Percentiles rank a stretch among this genome's conserved stretches.
Evolutionary conservation across 2,113 vertebrate species (phyloP).

Genomic region (Amphilophus citrinellus): DNA sequence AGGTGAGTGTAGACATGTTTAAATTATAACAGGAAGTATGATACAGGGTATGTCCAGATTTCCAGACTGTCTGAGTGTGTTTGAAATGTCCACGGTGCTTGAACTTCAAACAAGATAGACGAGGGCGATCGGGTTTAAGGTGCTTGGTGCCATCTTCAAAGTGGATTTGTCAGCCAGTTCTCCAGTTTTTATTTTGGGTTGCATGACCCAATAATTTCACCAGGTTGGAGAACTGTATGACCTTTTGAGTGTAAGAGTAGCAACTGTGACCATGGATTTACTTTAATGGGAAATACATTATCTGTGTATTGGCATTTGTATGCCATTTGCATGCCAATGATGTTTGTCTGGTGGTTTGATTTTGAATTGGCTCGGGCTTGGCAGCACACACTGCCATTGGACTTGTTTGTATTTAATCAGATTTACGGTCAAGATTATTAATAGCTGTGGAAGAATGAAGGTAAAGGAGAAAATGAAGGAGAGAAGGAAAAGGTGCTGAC

Average conservation of each 20-base stretch:
- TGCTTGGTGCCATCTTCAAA: background rate
- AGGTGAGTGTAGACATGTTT: no score
- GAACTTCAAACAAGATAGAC: background rate
- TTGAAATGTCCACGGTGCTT: background rate
- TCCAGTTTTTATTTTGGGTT: background rate
- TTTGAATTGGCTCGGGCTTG: conserved; percentile 32
- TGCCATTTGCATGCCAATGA: background rate
- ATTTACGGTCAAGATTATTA: conserved; percentile 76
- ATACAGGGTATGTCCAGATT: background rate
- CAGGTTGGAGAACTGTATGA: background rate
- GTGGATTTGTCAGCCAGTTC: background rate
- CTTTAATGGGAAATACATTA: background rate
- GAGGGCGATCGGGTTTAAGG: background rate
- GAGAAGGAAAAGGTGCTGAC: conserved; percentile 66
- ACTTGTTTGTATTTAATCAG: conserved; percentile 72
- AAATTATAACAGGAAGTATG: no score
- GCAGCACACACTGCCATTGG: conserved; percentile 23
- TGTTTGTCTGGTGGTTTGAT: conserved; percentile 26
- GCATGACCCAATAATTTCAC: background rate
- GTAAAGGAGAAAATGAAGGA: conserved; percentile 58
- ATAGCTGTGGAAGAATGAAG: conserved; percentile 67
- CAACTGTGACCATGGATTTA: background rate
- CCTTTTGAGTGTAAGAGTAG: background rate
- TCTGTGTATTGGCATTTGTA: background rate
- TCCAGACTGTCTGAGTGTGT: background rate